Conservation (phyloP, 2,113 vertebrate genomes). For the pig (Sus scrofa) region DNA sequence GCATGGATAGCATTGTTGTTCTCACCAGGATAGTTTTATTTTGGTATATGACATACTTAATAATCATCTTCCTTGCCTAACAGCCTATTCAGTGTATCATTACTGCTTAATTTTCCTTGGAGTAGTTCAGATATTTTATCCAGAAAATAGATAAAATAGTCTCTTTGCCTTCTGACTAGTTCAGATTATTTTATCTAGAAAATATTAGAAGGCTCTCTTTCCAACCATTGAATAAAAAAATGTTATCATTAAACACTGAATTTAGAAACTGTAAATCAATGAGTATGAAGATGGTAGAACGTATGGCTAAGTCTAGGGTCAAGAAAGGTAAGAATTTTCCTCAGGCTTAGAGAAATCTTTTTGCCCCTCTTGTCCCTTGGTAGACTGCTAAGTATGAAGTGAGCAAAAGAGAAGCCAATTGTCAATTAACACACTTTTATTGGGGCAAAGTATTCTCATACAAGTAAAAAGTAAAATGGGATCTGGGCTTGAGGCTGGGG, state of each 20-base stretch:
- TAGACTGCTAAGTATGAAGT: background rate
- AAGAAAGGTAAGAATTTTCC: background rate
- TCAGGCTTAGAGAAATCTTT: background rate
- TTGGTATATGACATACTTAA: background rate
- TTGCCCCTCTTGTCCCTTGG: background rate
- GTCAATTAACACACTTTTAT: background rate
- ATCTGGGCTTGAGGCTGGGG: background rate
- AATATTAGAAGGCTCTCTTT: background rate
- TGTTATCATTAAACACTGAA: background rate
- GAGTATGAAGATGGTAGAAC: background rate
- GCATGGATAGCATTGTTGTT: background rate
- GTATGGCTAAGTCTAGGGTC: background rate
- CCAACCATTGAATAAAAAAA: background rate
- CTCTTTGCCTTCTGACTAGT: background rate
- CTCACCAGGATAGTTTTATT: background rate
- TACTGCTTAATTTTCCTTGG: background rate
- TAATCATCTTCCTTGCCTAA: background rate
- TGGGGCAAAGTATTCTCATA: background rate
- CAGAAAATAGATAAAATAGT: background rate
- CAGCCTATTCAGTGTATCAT: background rate
- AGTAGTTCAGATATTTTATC: background rate
- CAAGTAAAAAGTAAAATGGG: background rate
- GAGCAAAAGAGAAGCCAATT: background rate
- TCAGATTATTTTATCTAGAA: slow-evolving; percentile 5
- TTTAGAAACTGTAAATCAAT: background rate